Base-by-base conservation (phyloP, 1,140 invertebrate species). In the Proctacanthus coquilletti region DNA sequence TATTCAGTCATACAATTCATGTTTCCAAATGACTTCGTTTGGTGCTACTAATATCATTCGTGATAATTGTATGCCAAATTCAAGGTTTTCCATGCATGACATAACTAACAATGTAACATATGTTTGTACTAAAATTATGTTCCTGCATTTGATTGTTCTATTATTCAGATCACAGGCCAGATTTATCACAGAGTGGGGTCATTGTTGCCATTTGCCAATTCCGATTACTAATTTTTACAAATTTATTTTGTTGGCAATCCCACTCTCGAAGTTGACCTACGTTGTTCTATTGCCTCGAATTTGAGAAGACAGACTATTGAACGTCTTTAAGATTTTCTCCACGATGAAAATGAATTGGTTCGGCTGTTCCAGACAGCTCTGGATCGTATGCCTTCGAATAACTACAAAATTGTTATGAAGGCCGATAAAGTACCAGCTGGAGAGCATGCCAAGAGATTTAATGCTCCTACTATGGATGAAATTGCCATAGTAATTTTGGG, bases 161-260 rank as follows among this genome's bases (percentile, higher is more conserved):
- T n/a, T n/a, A n/a, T n/a, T n/a, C n/a, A n/a, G n/a, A 18, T 36
- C 8, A 41, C 61, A 61, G 48, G 53, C 65, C 21, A 53, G 66
- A 53, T 61, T 65, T 18, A 56, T 65, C 44, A 45, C 63, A 13
- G 67, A 65, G 45, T n/a, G n/a, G n/a, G n/a, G n/a, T n/a, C n/a
- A n/a, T n/a, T n/a, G n/a, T n/a, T n/a, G n/a, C n/a, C n/a, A n/a
- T n/a, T n/a, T n/a, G n/a, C n/a, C n/a, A n/a, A n/a, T n/a, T n/a
- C n/a, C n/a, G 41, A 38, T 36, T 14, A 18, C 18, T 9, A n/a
- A n/a, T n/a, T n/a, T n/a, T n/a, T n/a, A n/a, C n/a, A n/a, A n/a
- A n/a, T n/a, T n/a, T n/a, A n/a, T 19, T 9, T 18, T 36, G 34
- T n/a, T n/a, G n/a, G n/a, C n/a, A n/a, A n/a, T n/a, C n/a, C n/a